Conservation (phyloP, 2,113 vertebrate genomes). For the Hippocampus guttulatus region DNA sequence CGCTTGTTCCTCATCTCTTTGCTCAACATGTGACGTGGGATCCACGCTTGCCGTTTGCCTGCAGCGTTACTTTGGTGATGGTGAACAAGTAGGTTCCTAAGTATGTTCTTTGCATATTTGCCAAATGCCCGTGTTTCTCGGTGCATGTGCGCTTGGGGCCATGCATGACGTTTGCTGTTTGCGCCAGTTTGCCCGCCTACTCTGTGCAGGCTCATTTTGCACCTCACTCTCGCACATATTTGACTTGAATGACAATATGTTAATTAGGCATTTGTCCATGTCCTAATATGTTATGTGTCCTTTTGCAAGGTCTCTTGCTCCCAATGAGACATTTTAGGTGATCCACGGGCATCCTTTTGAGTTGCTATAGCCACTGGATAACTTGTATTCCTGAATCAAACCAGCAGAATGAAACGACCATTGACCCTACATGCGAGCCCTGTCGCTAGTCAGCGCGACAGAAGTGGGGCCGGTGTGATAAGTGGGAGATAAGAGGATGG, state of each 20-base stretch:
- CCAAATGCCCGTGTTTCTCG: neutral
- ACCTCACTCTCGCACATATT: constrained; percentile 7
- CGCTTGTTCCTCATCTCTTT: constrained; percentile 11
- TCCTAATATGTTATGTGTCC: neutral
- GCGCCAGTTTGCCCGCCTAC: constrained; percentile 6
- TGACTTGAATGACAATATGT: neutral
- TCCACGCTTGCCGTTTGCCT: constrained; percentile 24
- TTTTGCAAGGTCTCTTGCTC: neutral
- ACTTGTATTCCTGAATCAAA: neutral
- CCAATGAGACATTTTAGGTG: neutral
- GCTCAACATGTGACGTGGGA: constrained; percentile 42
- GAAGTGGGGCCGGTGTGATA: constrained; percentile 8
- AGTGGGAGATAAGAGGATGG: constrained; percentile 14
- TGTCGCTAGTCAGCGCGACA: neutral
- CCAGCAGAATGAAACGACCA: neutral
- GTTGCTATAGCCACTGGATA: neutral
- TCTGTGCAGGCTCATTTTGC: constrained; percentile 5
- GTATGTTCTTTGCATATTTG: constrained; percentile 2
- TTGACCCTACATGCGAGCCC: neutral
- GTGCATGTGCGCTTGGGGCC: neutral
- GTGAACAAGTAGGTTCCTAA: constrained; percentile 36
- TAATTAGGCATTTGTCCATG: neutral
- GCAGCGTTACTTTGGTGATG: constrained; percentile 37
- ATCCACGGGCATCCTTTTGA: neutral
- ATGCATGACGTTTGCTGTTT: constrained; percentile 5